Evolutionary conservation across 92 coral and sea anemone genomes (phyloP), one percentile per base, ranked within the genome.

Genomic region (Diadumene lineata): DNA sequence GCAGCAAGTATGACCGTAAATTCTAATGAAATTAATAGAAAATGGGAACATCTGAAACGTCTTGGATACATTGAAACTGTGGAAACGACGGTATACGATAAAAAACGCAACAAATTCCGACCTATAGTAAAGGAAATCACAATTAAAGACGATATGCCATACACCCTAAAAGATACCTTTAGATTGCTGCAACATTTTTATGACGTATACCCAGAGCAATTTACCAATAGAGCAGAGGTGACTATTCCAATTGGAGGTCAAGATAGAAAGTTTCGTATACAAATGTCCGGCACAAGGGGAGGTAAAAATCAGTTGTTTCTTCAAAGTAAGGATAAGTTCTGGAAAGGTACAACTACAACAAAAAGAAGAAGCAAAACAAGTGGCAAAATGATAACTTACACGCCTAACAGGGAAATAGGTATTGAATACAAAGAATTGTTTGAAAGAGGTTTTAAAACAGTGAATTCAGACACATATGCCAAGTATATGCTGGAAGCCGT

Each of bases 211-310:
- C 26, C 53, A 1, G 22, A 4, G 0, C 76, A 82, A 76, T 30
- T 17, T 21, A 2, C 0, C 0, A 64, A 66, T 30, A 71, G 73
- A 19, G 56, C 67, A 29, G 7, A 44, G 46, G 67, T 80, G 13
- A 69, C 31, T 11, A 50, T 80, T 28, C 84, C 84, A 33, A 80
- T 80, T 43, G 84, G 84, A 28, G 82, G 82, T 0, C 30, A 60
- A 50, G 65, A 25, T 7, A 50, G 71, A 11, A 69, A 60, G 69
- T 63, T 10, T 17, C 46, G 56, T 9, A 23, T 17, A 44, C 17
- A 57, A 4, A 6, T 21, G 46, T 0, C 43, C 31, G 23, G 22
- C 0, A 8, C 13, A 4, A 38, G 48, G 13, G 48, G 34, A 0
- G 74, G 60, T 11, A 60, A 1, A 19, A 21, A 81, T 43, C 86